phyloP scores from a whole-genome alignment of 2,797 vertebrate genomes.

The Urophycis tenuis region DNA sequence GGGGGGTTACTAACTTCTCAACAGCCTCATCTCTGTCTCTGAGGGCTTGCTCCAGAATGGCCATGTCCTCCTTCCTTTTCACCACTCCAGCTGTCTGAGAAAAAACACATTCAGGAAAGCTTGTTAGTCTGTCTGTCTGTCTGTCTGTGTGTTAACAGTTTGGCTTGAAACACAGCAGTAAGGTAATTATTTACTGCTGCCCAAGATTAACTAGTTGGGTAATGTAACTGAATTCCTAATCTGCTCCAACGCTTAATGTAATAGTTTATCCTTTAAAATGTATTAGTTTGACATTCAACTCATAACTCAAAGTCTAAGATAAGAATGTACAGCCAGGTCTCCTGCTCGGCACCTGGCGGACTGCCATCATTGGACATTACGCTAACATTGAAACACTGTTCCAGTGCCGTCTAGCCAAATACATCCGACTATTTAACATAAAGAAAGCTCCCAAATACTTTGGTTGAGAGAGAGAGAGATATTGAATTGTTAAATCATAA shows the following conservation, averaged over 20 bases:
- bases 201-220: not conserved
- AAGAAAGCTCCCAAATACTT: no score
- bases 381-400: no score
- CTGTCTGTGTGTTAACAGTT: not conserved
- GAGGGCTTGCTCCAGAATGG: slow-evolving; percentile 72
- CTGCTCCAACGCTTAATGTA: not conserved
- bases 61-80: slow-evolving; percentile 38
- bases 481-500: no score
- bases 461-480: no score
- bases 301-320: no score
- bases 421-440: no score
- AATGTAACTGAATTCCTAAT: not conserved
- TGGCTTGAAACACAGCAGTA: not conserved
- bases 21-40: slow-evolving; percentile 79
- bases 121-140: not conserved
- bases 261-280: not conserved
- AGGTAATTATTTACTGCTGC: not conserved
- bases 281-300: no score
- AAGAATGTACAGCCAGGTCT: no score
- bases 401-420: no score
- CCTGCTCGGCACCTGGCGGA: no score
- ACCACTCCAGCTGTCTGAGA: slow-evolving; percentile 18
- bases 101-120: not conserved
- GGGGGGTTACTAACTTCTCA: slow-evolving; percentile 74
- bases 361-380: no score